phyloP scores from a whole-genome alignment of 2,797 vertebrate genomes.

The Schizopygopsis pylzovi region DNA sequence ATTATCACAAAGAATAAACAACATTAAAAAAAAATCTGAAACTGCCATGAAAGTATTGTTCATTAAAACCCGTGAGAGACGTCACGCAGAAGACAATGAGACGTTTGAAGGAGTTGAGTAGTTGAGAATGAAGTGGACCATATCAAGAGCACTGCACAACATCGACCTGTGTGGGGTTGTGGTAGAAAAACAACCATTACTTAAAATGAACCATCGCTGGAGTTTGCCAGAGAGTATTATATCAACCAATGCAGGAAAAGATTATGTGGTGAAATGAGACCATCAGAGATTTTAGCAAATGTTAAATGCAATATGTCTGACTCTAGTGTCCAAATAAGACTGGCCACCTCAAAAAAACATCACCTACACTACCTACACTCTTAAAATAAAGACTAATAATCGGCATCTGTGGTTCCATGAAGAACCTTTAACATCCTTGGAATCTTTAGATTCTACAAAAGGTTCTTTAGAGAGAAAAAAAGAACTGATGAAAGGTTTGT shows the following conservation, averaged over 20 bases:
- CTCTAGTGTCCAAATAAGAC: not conserved
- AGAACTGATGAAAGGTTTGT: not conserved
- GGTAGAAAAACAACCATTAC: constrained; percentile 28
- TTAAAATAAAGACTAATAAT: not conserved
- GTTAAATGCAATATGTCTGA: not conserved
- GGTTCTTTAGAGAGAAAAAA: not conserved
- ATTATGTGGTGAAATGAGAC: constrained; percentile 12
- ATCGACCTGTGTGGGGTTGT: not conserved
- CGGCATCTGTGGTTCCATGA: not conserved
- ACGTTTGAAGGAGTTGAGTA: not conserved
- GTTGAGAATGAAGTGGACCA: not conserved
- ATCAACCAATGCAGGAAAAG: constrained; percentile 1
- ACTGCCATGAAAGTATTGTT: not conserved
- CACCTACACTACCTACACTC: not conserved
- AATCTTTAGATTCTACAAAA: not conserved
- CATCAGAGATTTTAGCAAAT: constrained; percentile 6
- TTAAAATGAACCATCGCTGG: constrained; percentile 15
- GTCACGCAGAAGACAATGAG: not conserved
- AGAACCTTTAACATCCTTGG: not conserved
- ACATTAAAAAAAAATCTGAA: not conserved
- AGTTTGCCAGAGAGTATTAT: constrained; percentile 9
- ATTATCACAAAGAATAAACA: not conserved
- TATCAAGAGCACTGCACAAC: constrained; percentile 2
- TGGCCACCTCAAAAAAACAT: not conserved
- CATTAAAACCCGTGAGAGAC: not conserved